Evolutionary conservation across 2,888 invertebrate species (phyloP).

Genomic region (Plagodis dolabraria): DNA sequence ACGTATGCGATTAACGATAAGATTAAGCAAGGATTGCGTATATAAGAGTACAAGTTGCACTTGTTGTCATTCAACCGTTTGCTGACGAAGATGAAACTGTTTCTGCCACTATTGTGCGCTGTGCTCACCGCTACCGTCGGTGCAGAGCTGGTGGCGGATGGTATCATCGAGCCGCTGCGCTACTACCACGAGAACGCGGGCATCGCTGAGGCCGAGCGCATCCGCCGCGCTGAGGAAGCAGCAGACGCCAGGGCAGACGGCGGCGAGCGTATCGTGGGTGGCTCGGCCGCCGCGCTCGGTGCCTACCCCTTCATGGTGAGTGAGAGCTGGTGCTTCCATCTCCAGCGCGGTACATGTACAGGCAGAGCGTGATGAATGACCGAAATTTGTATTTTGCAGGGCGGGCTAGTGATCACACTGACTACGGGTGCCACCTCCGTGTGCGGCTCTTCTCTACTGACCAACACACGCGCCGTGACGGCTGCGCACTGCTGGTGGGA

Average conservation of each 20-base stretch:
- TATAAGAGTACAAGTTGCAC: too few species aligned
- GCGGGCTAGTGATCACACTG: conserved; percentile 47
- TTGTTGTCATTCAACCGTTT: conserved; percentile 3
- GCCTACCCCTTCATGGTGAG: conserved; percentile 36
- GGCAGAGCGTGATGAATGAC: too few species aligned
- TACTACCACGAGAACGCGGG: conserved; percentile 43
- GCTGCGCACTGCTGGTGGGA: conserved; percentile 58
- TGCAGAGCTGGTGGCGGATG: neutral
- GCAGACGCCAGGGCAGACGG: conserved; percentile 1
- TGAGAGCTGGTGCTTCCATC: neutral
- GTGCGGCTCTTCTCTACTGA: conserved; percentile 49
- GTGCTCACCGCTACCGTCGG: conserved; percentile 1
- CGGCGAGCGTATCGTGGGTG: conserved; percentile 38
- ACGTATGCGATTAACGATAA: too few species aligned
- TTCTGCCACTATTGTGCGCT: too few species aligned
- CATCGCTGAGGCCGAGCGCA: conserved; percentile 40
- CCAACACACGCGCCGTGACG: conserved; percentile 44
- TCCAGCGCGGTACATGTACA: neutral
- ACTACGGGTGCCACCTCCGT: conserved; percentile 43
- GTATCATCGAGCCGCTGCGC: conserved; percentile 12
- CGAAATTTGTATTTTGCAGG: neutral
- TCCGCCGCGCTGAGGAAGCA: conserved; percentile 34
- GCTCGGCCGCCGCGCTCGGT: conserved; percentile 31
- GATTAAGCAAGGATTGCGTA: too few species aligned
- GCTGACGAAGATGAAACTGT: neutral